Conservation (phyloP, 2,888 invertebrate genomes). For the Isoperla grammatica region DNA sequence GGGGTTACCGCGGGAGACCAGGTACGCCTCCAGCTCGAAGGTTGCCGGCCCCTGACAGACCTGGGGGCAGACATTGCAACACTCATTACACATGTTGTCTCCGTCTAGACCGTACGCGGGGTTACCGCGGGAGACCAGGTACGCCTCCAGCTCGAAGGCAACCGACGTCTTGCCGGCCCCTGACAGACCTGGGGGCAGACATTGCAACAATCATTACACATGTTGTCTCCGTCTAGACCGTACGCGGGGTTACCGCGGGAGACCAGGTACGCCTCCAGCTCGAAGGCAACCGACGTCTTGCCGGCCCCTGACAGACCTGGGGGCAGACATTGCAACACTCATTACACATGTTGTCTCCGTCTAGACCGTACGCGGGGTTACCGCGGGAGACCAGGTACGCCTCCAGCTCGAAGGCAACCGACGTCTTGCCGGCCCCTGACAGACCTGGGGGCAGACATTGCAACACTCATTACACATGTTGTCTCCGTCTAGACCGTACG, state of each 20-base stretch:
- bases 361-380: constrained; percentile 94
- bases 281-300: constrained; percentile 96
- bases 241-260: constrained; percentile 91
- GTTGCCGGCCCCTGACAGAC: constrained; percentile 89
- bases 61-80: no score
- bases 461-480: no score
- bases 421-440: constrained; percentile 96
- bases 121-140: constrained; percentile 83
- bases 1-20: constrained; percentile 87
- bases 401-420: constrained; percentile 94
- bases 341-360: constrained; percentile 97
- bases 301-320: constrained; percentile 79
- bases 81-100: constrained; percentile 94
- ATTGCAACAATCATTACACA: background rate
- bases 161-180: constrained; percentile 99
- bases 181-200: constrained; percentile 52
- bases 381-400: constrained; percentile 87
- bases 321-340: no score
- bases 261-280: constrained; percentile 89
- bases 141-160: constrained; percentile 94
- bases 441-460: constrained; percentile 44
- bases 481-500: constrained; percentile 96
- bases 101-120: constrained; percentile 98
- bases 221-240: constrained; percentile 95
- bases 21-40: constrained; percentile 91